phyloP scores from a whole-genome alignment of 1,140 invertebrate genomes.

The Leucophenga varia region DNA sequence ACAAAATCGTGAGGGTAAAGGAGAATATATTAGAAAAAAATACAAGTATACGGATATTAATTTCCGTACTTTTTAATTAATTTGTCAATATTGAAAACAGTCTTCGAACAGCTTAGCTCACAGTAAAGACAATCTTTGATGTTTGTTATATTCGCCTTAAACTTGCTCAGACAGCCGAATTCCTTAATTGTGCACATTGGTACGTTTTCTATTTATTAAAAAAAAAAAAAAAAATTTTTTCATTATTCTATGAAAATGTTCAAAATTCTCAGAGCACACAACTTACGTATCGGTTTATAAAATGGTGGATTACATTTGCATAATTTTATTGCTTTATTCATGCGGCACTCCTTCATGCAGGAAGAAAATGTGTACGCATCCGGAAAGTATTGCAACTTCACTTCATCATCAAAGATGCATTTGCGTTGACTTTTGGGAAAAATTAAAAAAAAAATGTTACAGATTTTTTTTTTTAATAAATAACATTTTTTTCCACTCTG shows the following conservation, averaged over 20 bases:
- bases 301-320: constrained; percentile 71
- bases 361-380: constrained; percentile 68
- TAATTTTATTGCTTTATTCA: constrained; percentile 61
- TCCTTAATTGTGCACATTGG: constrained; percentile 62
- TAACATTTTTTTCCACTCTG: too few species aligned
- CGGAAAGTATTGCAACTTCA: constrained; percentile 60
- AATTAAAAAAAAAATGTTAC: too few species aligned
- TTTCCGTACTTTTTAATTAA: constrained; percentile 62
- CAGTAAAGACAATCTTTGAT: constrained; percentile 64
- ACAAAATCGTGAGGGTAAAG: background rate
- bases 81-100: constrained; percentile 73
- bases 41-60: too few species aligned
- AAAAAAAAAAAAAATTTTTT: background rate
- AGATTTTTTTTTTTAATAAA: too few species aligned
- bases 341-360: constrained; percentile 70
- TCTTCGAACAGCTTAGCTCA: constrained; percentile 69
- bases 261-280: background rate
- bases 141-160: constrained; percentile 61
- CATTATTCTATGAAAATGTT: too few species aligned
- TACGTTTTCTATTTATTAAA: constrained; percentile 26
- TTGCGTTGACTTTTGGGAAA: constrained; percentile 59
- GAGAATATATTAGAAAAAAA: background rate
- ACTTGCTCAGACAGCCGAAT: constrained; percentile 61
- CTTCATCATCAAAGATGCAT: constrained; percentile 68
- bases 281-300: constrained; percentile 60